Evolutionary conservation across 2,888 invertebrate genomes (phyloP).

Genomic region (Tetrapedia diversipes): DNA sequence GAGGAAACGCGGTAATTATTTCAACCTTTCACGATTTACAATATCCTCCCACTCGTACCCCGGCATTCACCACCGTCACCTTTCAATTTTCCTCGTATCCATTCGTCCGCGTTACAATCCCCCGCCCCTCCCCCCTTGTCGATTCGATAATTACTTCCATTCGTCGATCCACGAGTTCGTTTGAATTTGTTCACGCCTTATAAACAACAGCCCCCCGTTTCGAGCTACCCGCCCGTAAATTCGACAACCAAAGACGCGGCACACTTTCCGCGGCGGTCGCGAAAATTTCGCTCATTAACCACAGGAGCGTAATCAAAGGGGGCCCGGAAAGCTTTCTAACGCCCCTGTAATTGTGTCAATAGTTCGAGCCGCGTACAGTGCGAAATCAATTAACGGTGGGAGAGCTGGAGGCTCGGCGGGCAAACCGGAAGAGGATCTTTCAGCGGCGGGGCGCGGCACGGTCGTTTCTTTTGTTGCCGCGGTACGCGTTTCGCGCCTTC

Average conservation of each 20-base stretch:
- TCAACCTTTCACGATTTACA: background rate
- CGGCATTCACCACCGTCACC: background rate
- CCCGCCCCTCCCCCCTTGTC: too few species aligned
- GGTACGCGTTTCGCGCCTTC: background rate
- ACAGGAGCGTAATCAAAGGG: background rate
- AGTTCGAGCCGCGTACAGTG: constrained; percentile 4
- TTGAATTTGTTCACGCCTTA: background rate
- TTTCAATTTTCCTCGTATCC: background rate
- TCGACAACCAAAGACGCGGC: background rate
- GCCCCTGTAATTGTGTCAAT: constrained; percentile 5
- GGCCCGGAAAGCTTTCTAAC: background rate
- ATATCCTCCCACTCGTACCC: background rate
- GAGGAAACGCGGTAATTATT: background rate
- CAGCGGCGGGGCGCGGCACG: too few species aligned
- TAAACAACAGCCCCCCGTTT: background rate
- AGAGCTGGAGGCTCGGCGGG: too few species aligned
- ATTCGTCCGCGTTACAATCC: background rate
- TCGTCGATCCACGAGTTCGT: background rate
- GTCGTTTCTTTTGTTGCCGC: background rate
- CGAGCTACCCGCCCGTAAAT: background rate
- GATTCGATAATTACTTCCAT: background rate
- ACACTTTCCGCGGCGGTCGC: background rate
- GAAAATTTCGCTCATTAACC: background rate
- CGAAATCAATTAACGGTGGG: constrained; percentile 16
- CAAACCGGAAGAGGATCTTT: background rate